Base-by-base conservation (phyloP, 1,140 invertebrate species). In the Homalodisca vitripennis region DNA sequence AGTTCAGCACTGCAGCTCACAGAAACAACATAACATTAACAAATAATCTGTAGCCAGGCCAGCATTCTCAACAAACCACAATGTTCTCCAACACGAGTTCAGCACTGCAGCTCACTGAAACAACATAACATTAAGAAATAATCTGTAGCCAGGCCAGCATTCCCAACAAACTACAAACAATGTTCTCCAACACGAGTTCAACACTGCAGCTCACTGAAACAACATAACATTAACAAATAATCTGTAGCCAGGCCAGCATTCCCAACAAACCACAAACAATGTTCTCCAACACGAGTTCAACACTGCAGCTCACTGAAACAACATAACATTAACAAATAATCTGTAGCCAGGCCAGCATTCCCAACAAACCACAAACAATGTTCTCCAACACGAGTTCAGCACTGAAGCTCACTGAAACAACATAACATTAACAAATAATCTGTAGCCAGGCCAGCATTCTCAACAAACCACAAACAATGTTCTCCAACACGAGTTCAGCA, bases 361-460 rank as follows among this genome's bases (percentile, higher is more conserved):
- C n/a, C n/a, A n/a, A n/a, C n/a, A n/a, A 27, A n/a, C 90, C 89
- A 79, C 89, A 93, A 26, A 94, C 86, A n/a, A 93, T 88, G 75
- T 95, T 93, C 69, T 90, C 82, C 75, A 96, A 91, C 48, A 97
- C 89, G 77, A 95, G 92, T 73, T 95, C 92, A 26, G 95, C 87
- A 68, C 87, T 92, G 26, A 91, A 90, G 74, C 88, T 90, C 71
- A 96, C 92, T 94, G 79, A 62, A 86, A 85, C 34, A 41, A 41
- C 34, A 41, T 10, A 6, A 41, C 48, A 46, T 46, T 84, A 34
- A 27, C 3, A 70, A 41, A 70, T 73, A 68, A n/a, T 73, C 71
- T 22, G 87, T 86, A 47, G 82, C 83, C 46, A 86, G 83, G 74
- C 88, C 85, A 68, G 89, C 88, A 69, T 92, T n/a, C n/a, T 91